These are phyloP conservation scores for Parotia lawesii DNA, from an alignment of 2,113 vertebrate genomes.

Conservation along the genomic window DNA sequence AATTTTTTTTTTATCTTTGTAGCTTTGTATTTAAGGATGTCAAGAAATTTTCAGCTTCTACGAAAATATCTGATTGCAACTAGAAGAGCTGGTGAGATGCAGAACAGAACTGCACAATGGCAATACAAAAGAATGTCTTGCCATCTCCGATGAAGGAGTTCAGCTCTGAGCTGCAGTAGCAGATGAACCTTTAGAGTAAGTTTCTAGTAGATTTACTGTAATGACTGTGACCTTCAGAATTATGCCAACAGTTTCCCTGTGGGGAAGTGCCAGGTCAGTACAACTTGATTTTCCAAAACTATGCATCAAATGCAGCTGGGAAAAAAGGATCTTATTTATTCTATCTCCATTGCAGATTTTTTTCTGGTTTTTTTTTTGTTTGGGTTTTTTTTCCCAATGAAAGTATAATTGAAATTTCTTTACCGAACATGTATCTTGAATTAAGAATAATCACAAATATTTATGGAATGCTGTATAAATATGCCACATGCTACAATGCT, in stretches of 20 bases:
- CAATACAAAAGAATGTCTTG: not conserved
- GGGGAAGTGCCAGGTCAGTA: slow-evolving; percentile 41
- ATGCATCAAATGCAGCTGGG: not conserved
- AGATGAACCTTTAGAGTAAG: slow-evolving; percentile 52
- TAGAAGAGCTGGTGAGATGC: not conserved
- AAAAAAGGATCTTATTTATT: slow-evolving; percentile 39
- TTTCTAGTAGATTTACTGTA: slow-evolving; percentile 55
- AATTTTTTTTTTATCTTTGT: not conserved
- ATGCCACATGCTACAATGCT: not conserved
- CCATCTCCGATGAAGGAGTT: not conserved
- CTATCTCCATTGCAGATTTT: not conserved
- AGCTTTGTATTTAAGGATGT: not conserved
- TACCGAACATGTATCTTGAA: not conserved
- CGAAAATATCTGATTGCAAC: not conserved
- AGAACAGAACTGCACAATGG: not conserved
- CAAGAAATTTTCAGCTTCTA: not conserved
- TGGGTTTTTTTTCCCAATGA: not conserved
- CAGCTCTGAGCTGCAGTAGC: not conserved
- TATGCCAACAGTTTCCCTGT: slow-evolving; percentile 49
- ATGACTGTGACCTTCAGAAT: slow-evolving; percentile 62
- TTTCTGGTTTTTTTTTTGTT: not conserved
- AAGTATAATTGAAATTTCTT: not conserved
- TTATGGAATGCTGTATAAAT: not conserved
- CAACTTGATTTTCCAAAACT: slow-evolving; percentile 17
- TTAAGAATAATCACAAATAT: not conserved